These are phyloP conservation scores for Itoplectis maculator DNA, from an alignment of 2,888 invertebrate species.

Conservation along the genomic window DNA sequence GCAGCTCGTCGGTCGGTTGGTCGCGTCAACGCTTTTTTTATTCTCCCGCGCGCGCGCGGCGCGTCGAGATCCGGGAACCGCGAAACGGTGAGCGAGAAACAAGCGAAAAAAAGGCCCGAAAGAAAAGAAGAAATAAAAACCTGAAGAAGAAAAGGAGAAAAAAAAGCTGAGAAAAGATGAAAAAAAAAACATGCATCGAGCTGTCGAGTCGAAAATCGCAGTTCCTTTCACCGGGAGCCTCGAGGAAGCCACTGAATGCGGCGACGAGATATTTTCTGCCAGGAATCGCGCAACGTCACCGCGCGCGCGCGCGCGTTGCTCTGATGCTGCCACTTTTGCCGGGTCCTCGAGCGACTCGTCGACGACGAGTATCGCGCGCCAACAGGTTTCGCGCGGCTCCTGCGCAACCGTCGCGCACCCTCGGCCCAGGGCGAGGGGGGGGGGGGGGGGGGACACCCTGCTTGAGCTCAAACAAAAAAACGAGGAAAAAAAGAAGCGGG, in stretches of 20 bases:
- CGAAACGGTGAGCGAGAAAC: constrained; percentile 13
- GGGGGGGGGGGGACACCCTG: constrained; percentile 33
- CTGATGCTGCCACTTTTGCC: not conserved
- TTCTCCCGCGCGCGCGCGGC: constrained; percentile 45
- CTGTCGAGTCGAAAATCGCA: constrained; percentile 76
- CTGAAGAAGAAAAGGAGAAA: constrained; percentile 1
- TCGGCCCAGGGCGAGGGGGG: too few relatives aligned
- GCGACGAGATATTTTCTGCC: constrained; percentile 7
- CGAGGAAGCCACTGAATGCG: constrained; percentile 73
- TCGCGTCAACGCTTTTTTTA: constrained; percentile 48
- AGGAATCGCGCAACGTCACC: not conserved
- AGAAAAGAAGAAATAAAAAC: not conserved
- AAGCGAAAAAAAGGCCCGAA: not conserved
- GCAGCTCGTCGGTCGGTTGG: constrained; percentile 60
- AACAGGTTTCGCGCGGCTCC: not conserved
- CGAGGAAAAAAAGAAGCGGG: too few relatives aligned
- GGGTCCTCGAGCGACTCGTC: constrained; percentile 6
- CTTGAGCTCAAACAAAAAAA: constrained; percentile 46
- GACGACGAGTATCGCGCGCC: constrained; percentile 29
- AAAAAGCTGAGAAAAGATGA: constrained; percentile 21
- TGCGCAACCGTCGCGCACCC: not conserved
- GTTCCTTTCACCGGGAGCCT: constrained; percentile 70
- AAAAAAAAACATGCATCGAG: constrained; percentile 56
- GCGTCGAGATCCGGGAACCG: constrained; percentile 33
- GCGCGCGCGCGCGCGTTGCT: too few relatives aligned